Conservation (phyloP, 2,797 vertebrate species). For the Choloepus didactylus region DNA sequence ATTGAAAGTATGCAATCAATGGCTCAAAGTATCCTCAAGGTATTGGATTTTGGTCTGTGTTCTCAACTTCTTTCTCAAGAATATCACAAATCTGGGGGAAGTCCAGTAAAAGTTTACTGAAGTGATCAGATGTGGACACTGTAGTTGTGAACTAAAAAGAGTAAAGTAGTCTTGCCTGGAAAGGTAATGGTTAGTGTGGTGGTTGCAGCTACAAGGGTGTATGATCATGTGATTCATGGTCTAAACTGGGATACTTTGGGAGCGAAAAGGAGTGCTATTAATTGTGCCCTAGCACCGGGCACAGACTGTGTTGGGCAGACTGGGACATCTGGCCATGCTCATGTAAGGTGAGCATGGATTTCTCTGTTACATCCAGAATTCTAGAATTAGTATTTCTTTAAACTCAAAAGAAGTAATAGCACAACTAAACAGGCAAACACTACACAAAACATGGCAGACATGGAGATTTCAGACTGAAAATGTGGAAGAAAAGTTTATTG, state of each 20-base stretch:
- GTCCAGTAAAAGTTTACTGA: neutral
- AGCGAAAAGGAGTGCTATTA: neutral
- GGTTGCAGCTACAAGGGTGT: neutral
- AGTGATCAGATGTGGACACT: neutral
- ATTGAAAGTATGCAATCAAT: too few relatives aligned
- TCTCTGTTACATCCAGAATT: neutral
- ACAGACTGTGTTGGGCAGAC: neutral
- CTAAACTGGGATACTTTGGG: neutral
- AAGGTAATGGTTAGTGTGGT: neutral
- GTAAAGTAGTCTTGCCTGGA: neutral
- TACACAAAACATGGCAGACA: neutral
- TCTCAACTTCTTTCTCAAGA: neutral
- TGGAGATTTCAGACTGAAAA: neutral
- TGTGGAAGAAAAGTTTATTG: neutral
- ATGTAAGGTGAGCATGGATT: neutral
- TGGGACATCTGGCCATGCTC: neutral
- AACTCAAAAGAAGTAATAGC: neutral
- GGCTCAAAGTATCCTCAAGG: neutral
- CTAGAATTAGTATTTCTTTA: conserved; percentile 14
- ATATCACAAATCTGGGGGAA: conserved; percentile 19
- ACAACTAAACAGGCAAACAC: neutral
- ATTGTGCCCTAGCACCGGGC: neutral
- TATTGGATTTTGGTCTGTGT: neutral
- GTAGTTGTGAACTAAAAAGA: neutral
- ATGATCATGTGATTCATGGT: neutral